These are phyloP conservation scores for Erebia palarica DNA, from an alignment of 2,888 invertebrate genomes.

Conservation along the genomic window DNA sequence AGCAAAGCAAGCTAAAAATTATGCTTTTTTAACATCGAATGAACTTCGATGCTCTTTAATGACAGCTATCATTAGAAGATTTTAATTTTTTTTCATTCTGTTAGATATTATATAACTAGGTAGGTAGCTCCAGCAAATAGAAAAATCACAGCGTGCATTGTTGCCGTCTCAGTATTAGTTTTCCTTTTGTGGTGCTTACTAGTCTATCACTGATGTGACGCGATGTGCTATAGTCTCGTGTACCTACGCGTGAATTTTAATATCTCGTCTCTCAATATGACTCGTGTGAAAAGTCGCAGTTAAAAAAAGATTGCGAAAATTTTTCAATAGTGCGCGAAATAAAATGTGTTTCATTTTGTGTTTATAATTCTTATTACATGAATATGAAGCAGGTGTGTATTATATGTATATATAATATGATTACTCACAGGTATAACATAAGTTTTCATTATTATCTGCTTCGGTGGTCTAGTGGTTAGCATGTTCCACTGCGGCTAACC, in stretches of 20 bases:
- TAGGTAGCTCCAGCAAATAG: constrained; percentile 15
- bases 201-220: constrained; percentile 49
- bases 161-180: constrained; percentile 54
- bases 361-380: no score
- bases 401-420: not conserved
- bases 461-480: no score
- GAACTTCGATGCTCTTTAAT: not conserved
- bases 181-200: constrained; percentile 53
- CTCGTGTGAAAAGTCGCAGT: no score
- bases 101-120: constrained; percentile 4
- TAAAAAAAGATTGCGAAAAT: not conserved
- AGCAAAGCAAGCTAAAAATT: no score
- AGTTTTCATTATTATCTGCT: no score
- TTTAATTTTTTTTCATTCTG: constrained; percentile 1
- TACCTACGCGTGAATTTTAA: constrained; percentile 20
- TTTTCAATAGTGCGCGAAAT: not conserved
- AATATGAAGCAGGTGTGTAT: constrained; percentile 3
- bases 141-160: constrained; percentile 36
- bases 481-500: no score
- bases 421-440: no score
- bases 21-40: not conserved
- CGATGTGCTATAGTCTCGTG: constrained; percentile 47
- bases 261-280: not conserved
- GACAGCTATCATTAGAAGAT: constrained; percentile 20
- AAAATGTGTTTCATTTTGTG: not conserved